Conservation (phyloP, 1,140 invertebrate species). For the Papilio glaucus region DNA sequence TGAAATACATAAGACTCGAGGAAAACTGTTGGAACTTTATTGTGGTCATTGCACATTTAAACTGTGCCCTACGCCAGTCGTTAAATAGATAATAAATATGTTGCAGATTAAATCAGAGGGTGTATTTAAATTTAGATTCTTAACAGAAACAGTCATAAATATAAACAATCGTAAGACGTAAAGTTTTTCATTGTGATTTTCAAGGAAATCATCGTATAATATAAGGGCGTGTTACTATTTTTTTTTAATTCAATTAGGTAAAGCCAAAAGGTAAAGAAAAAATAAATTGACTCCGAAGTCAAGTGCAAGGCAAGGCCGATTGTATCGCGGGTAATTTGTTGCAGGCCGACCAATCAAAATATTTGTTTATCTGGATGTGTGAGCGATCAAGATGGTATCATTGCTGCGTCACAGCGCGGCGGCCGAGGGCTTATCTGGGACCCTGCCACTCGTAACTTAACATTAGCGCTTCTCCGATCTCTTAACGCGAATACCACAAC, state of each 20-base stretch:
- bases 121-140: neutral
- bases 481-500: constrained; percentile 25
- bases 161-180: too few species aligned
- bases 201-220: too few species aligned
- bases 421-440: constrained; percentile 60
- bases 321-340: constrained; percentile 71
- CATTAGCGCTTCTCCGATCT: constrained; percentile 52
- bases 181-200: too few species aligned
- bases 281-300: constrained; percentile 31
- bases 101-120: constrained; percentile 21
- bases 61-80: neutral
- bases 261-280: neutral
- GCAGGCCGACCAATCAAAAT: constrained; percentile 69
- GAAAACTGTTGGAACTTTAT: constrained; percentile 57
- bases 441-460: constrained; percentile 51
- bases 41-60: constrained; percentile 47
- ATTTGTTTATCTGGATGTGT: constrained; percentile 65
- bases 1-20: constrained; percentile 69
- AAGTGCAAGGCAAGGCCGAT: constrained; percentile 45
- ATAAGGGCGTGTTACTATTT: too few species aligned
- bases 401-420: constrained; percentile 64
- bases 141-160: too few species aligned
- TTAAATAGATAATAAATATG: constrained; percentile 27
- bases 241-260: too few species aligned
- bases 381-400: constrained; percentile 62